Conservation (phyloP, 2,113 vertebrate genomes). For the Gnathonemus longibarbis region DNA sequence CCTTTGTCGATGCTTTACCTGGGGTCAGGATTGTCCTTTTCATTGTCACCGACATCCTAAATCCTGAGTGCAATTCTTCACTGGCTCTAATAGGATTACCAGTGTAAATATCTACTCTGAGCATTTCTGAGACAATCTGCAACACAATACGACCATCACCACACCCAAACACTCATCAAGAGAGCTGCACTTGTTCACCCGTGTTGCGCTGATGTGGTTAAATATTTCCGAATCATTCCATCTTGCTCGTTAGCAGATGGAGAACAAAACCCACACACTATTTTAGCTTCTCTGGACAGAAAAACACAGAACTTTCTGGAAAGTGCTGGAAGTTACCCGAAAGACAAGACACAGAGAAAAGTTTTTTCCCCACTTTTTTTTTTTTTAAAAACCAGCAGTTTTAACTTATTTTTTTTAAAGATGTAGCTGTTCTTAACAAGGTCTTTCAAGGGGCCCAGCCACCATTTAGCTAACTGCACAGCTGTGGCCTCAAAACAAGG, state of each 20-base stretch:
- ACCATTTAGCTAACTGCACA: constrained; percentile 67
- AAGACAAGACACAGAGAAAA: background rate
- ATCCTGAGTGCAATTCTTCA: constrained; percentile 34
- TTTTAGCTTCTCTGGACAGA: background rate
- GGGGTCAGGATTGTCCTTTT: constrained; percentile 36
- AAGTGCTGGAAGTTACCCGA: background rate
- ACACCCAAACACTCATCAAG: background rate
- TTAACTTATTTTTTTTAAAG: constrained; percentile 11
- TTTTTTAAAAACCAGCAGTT: background rate
- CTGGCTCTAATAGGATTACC: constrained; percentile 43
- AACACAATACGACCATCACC: background rate
- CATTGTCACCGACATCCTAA: constrained; percentile 41
- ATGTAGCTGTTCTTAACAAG: constrained; percentile 49
- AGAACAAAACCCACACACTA: background rate
- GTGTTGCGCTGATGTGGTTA: background rate
- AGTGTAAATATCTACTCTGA: constrained; percentile 27
- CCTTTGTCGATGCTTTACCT: background rate
- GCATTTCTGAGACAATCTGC: constrained; percentile 11
- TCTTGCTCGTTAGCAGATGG: background rate
- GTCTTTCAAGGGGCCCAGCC: constrained; percentile 53
- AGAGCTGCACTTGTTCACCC: background rate
- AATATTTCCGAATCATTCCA: background rate
- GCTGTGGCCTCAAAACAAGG: constrained; percentile 59
- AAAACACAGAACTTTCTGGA: background rate
- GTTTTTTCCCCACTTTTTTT: background rate